Evolutionary conservation across 2,888 invertebrate species (phyloP), one percentile per base, ranked within the genome.

Genomic region (Labia minor): DNA sequence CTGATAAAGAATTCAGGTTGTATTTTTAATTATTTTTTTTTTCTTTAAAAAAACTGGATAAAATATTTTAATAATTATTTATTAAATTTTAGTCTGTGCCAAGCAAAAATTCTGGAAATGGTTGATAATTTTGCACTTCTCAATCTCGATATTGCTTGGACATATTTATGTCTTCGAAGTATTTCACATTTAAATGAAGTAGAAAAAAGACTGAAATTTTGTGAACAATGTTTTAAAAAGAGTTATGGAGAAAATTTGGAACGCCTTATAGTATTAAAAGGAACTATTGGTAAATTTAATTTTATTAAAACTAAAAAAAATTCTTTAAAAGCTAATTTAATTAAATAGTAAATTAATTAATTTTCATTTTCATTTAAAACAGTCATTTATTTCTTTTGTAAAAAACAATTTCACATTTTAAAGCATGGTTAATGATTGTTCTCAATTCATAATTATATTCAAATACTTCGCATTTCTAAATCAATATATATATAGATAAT

Each of bases 121-220:
- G 90, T 91, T 10, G 92, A 92, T 78, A 93, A 93, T 78, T 90
- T 87, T 78, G 92, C 89, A 0, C 80, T 92, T 3, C 80, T 92
- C 33, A 90, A 91, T 77, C 79, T 93, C 73, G 92, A 93, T 77
- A 87, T 92, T 70, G 87, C 90, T n/a, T 93, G 93, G 92, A 90
- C 92, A 76, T 92, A 92, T 79, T 81, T 92, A 65, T 86, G 87
- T 73, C 81, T 93, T 20, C 83, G 86, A 76, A 86, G 84, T 74
- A 81, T 92, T 37, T 80, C 83, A 0, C 85, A 88, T 71, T 76
- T 89, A 64, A 87, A 87, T 3, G 90, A 92, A 77, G 92, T 89
- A 0, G 86, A 86, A 49, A 78, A 81, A 4, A 80, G 92, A 11
- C 78, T 92, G 62, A 77, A 78, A 14, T 78, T 81, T 18, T 90